Base-by-base conservation (phyloP, 2,888 invertebrate genomes). In the Mythimna pallens region DNA sequence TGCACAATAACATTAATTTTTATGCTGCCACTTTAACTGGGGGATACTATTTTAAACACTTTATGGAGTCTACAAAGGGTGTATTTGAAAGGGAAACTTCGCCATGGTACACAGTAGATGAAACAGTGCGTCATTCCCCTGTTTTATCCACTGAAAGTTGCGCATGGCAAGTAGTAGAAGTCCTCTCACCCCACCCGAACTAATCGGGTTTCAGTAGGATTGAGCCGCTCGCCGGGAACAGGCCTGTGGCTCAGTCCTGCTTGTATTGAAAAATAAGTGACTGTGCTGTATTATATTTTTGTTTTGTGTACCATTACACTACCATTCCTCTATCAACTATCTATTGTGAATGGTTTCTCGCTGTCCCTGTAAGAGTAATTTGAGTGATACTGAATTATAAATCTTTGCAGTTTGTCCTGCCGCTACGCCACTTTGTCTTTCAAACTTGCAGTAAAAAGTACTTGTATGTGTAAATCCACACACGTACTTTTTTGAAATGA, bases 221-320 rank as follows among this genome's bases (percentile, higher is more conserved):
- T 70, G 43, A 43, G 34, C n/a, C 2, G 14, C 14, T n/a, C 12
- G 12, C 34, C 25, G 47, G 54, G 20, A n/a, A 34, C 10, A 61
- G 17, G 10, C 17, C 17, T 12, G n/a, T 54, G n/a, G 36, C n/a
- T 17, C 20, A 47, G 20, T 34, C 5, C n/a, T 54, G 22, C 54
- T 12, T 0, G 34, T 34, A 43, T 20, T 7, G 22, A 22, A 69
- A 1, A 52, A 62, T 36, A 10, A 43, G 40, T 52, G 52, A 59
- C 59, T 34, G 20, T 20, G 52, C 43, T 54, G 1, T 14, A n/a
- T 43, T 14, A 9, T 9, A 43, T 43, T 40, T 43, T n/a, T 25
- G n/a, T 55, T 47, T 70, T 72, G 54, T 55, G 70, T 47, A 55
- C 2, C 47, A 30, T 30, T 30, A 30, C 30, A 30, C 30, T 72